Conservation (phyloP, 2,797 vertebrate genomes). For the Naso thynnoides region DNA sequence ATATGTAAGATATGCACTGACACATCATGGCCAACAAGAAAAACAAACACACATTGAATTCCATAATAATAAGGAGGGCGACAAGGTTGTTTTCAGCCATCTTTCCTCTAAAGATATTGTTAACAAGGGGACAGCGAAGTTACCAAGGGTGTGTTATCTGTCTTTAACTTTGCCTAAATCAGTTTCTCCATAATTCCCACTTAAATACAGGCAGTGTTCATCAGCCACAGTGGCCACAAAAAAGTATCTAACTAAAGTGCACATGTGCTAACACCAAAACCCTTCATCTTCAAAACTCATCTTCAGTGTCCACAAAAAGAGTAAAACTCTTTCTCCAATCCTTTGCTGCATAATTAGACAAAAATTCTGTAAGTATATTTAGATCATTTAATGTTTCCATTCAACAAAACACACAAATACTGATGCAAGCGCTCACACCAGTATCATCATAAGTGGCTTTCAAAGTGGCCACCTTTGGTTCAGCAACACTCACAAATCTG, state of each 20-base stretch:
- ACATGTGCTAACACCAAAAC: conserved; percentile 6
- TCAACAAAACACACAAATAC: conserved; percentile 3
- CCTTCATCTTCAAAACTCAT: conserved; percentile 29
- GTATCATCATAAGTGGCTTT: conserved; percentile 47
- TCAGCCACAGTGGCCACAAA: conserved; percentile 24
- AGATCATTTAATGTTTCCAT: conserved; percentile 7
- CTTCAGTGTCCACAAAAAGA: conserved; percentile 15
- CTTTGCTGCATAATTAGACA: neutral
- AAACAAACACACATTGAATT: conserved; percentile 22
- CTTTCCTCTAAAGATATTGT: conserved; percentile 37
- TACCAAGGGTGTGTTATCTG: conserved; percentile 48
- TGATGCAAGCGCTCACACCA: neutral
- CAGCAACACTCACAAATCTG: conserved; percentile 20
- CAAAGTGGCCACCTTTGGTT: conserved; percentile 43
- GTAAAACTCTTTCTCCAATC: neutral
- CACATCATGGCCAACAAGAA: conserved; percentile 16
- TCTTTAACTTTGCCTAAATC: conserved; percentile 27
- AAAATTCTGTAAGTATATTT: conserved; percentile 10
- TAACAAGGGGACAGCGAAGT: conserved; percentile 50
- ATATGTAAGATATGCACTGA: neutral
- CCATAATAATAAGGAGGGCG: conserved; percentile 51
- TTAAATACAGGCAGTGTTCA: conserved; percentile 16
- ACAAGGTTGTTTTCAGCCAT: conserved; percentile 42
- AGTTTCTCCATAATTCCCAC: conserved; percentile 28
- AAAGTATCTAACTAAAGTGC: conserved; percentile 24